Base-by-base conservation (phyloP, 2,888 invertebrate species). In the Tenodera sinensis region DNA sequence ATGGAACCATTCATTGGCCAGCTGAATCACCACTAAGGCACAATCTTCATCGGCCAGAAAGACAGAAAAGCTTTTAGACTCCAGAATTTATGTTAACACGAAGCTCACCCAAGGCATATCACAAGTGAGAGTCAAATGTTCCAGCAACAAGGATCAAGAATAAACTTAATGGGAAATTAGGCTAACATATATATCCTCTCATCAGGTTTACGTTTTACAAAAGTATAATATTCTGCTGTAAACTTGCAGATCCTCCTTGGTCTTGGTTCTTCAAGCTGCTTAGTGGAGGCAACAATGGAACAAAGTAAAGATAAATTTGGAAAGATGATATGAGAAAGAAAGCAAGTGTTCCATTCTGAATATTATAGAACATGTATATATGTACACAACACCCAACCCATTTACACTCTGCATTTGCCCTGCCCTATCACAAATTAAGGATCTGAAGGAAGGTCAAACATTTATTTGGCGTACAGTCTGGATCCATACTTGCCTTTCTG, bases 401-500 rank as follows among this genome's bases (percentile, higher is more conserved):
- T 71, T 71, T 71, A 71, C 54, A 71, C 54, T 71, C 20, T 71
- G 54, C 54, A 71, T 20, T 71, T 25, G 54, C 54, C 54, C 54
- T 71, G 54, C 54, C 20, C 54, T 71, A 71, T 71, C 54, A 71
- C 54, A 71, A 71, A 71, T 71, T 9, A 71, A 71, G 54, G 54
- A 71, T 71, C 20, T 71, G 54, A 71, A 71, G 54, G 86, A 81
- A 86, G 86, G 81, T 28, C 86, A 86, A 54, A 86, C 86, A 85
- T 82, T 90, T 91, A 91, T 89, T 91, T 91, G 71, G 90, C 91
- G 89, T 91, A 91, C 71, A 91, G 90, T 90, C 91, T 91, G 85
- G 91, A 89, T 88, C 91, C 92, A 91, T 92, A 92, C 92, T 92
- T 92, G 92, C 92, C 92, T 92, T 92, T 92, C 91, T 92, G 92